phyloP scores from a whole-genome alignment of 2,888 invertebrate genomes.

The Aquatica leii region DNA sequence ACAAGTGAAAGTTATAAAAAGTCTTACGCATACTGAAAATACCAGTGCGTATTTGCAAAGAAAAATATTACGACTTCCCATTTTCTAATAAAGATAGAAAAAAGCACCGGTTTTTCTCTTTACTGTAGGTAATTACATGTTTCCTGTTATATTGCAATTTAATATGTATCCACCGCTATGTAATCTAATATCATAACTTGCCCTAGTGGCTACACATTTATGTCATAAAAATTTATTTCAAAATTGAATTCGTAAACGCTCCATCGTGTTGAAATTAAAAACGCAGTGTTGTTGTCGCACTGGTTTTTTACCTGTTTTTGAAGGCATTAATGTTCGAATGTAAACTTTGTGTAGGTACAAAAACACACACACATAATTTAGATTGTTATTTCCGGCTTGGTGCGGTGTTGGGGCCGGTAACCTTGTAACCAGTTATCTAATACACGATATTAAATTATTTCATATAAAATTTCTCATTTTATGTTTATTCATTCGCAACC shows the following conservation, averaged over 20 bases:
- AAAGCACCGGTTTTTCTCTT: background rate
- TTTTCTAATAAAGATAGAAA: background rate
- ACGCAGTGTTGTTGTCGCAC: too few relatives aligned
- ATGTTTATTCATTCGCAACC: background rate
- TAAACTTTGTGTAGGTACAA: too few relatives aligned
- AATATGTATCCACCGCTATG: background rate
- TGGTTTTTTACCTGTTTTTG: too few relatives aligned
- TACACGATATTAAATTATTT: background rate
- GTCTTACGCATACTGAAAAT: too few relatives aligned
- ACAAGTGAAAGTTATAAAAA: too few relatives aligned
- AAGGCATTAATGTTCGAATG: too few relatives aligned
- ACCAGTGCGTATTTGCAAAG: too few relatives aligned
- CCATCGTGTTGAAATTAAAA: background rate
- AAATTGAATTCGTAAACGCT: background rate
- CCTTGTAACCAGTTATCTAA: constrained; percentile 4
- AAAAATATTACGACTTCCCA: constrained; percentile 4
- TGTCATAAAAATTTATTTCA: background rate
- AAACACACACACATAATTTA: constrained; percentile 7
- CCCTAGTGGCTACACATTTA: background rate
- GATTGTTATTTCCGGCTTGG: constrained; percentile 4
- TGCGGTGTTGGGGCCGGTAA: constrained; percentile 6
- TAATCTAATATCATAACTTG: background rate
- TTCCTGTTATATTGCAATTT: constrained; percentile 10
- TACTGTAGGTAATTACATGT: background rate
- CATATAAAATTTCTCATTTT: constrained; percentile 1